phyloP scores from a whole-genome alignment of 2,113 vertebrate genomes.

The Myanophis thanlyinensis region DNA sequence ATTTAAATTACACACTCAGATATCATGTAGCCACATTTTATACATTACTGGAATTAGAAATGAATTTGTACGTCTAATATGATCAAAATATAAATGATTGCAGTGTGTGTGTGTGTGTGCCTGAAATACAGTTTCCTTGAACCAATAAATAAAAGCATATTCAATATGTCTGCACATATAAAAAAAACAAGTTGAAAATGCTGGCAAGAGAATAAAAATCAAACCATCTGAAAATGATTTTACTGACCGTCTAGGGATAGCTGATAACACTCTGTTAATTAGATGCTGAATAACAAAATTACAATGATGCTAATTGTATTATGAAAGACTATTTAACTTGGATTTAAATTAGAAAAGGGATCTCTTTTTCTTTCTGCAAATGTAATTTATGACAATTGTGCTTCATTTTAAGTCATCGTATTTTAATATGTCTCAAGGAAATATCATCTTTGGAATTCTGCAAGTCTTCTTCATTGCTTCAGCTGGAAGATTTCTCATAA shows the following conservation, averaged over 20 bases:
- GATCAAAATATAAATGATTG: background rate
- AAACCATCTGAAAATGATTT: background rate
- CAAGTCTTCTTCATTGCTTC: background rate
- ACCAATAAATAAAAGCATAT: background rate
- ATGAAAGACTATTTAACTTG: background rate
- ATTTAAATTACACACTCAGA: background rate
- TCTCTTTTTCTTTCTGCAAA: background rate
- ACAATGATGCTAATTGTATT: background rate
- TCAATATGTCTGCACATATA: background rate
- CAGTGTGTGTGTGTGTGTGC: background rate
- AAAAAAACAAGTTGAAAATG: background rate
- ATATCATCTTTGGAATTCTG: background rate
- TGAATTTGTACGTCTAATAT: background rate
- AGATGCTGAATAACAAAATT: background rate
- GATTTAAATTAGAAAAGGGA: slow-evolving; percentile 2
- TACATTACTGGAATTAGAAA: background rate
- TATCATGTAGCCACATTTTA: background rate
- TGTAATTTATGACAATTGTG: background rate
- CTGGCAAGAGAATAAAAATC: background rate
- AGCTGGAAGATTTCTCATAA: background rate
- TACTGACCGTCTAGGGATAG: background rate
- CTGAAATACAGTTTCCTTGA: background rate
- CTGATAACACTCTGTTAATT: slow-evolving; percentile 2
- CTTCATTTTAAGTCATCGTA: background rate
- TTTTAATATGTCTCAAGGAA: background rate